Conservation (phyloP, 2,797 vertebrate species). For the Echiichthys vipera region DNA sequence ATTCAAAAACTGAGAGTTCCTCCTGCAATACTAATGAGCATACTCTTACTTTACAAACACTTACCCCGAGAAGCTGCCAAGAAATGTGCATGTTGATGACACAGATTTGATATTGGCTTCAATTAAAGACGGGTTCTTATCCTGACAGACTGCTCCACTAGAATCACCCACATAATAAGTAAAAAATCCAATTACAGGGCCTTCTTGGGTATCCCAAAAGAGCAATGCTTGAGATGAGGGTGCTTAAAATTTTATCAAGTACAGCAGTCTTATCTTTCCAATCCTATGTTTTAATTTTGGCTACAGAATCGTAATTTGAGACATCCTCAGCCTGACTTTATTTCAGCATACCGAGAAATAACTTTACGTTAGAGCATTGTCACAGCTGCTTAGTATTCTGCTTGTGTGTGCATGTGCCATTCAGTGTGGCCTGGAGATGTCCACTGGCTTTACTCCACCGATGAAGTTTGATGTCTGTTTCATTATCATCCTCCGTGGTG, state of each 20-base stretch:
- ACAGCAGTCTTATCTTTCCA: neutral
- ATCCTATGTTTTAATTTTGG: neutral
- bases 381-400: conserved; percentile 49
- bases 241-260: neutral
- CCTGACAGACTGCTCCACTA: neutral
- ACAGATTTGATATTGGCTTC: conserved; percentile 33
- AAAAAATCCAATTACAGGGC: conserved; percentile 20
- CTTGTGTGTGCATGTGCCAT: conserved; percentile 20
- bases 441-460: conserved; percentile 43
- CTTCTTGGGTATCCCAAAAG: neutral
- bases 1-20: conserved; percentile 8
- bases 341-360: conserved; percentile 1
- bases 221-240: conserved; percentile 5
- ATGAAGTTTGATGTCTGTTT: conserved; percentile 70
- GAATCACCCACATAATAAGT: conserved; percentile 15
- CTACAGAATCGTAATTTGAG: neutral
- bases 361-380: neutral
- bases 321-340: conserved; percentile 2
- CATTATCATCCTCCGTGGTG: conserved; percentile 62
- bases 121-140: conserved; percentile 35
- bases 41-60: conserved; percentile 28
- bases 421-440: conserved; percentile 57
- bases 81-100: conserved; percentile 28
- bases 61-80: conserved; percentile 15
- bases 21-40: conserved; percentile 48